Evolutionary conservation across 2,888 invertebrate genomes (phyloP).

Genomic region (Zygogramma bicolorata): DNA sequence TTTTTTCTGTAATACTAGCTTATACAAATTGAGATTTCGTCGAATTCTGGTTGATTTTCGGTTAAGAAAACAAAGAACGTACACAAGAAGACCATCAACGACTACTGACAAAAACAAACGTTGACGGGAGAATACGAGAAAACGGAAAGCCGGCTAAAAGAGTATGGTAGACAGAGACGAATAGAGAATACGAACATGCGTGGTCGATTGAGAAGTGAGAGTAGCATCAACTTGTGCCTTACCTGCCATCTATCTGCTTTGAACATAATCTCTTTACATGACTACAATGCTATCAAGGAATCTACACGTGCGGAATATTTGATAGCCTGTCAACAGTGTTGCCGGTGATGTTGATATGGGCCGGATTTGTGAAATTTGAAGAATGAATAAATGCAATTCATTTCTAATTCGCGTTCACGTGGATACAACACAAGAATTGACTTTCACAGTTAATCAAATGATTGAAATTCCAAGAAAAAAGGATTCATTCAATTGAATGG

Average conservation of each 20-base stretch:
- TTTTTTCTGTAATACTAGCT: conserved; percentile 32
- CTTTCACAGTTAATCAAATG: too few species aligned
- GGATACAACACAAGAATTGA: too few species aligned
- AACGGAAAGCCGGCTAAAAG: conserved; percentile 19
- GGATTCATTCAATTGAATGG: too few species aligned
- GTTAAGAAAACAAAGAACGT: conserved; percentile 57
- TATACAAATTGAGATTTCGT: conserved; percentile 28
- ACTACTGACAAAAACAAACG: conserved; percentile 16
- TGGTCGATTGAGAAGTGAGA: background rate
- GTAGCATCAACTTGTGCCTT: background rate
- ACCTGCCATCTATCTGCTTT: background rate
- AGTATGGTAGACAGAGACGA: conserved; percentile 10
- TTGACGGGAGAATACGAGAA: background rate
- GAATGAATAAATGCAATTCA: too few species aligned
- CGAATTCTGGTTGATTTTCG: conserved; percentile 48
- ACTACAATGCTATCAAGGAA: too few species aligned
- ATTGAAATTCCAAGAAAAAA: too few species aligned
- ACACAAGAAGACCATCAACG: conserved; percentile 32
- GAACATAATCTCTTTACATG: too few species aligned
- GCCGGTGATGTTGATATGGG: too few species aligned
- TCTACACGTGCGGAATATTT: background rate
- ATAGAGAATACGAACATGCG: conserved; percentile 4
- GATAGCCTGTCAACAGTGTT: too few species aligned
- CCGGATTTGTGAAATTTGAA: too few species aligned
- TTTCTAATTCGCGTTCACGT: too few species aligned